Evolutionary conservation across 2,113 vertebrate genomes (phyloP).

Genomic region (Dunckerocampus dactyliophorus): DNA sequence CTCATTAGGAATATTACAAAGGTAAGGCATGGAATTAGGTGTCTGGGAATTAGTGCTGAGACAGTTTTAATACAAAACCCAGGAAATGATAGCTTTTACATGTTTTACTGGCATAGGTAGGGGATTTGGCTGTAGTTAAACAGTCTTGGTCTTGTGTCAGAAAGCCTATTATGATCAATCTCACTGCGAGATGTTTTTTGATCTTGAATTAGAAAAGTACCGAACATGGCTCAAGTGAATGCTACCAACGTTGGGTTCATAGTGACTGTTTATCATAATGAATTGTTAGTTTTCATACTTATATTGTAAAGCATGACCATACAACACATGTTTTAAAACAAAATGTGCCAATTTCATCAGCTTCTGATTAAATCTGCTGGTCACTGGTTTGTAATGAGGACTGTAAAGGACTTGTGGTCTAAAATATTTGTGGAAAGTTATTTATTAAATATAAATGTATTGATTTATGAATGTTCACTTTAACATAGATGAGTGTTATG

Average conservation of each 20-base stretch:
- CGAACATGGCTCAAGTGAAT: background rate
- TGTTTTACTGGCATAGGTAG: constrained; percentile 54
- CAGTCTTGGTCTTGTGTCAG: constrained; percentile 41
- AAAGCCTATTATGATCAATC: constrained; percentile 34
- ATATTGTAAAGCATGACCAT: too few relatives aligned
- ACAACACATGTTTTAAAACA: too few relatives aligned
- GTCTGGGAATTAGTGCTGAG: constrained; percentile 63
- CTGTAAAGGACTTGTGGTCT: too few relatives aligned
- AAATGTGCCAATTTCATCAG: too few relatives aligned
- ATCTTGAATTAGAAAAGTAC: constrained; percentile 27
- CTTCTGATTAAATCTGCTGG: too few relatives aligned
- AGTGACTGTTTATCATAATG: background rate
- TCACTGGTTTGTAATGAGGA: too few relatives aligned
- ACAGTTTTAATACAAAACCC: constrained; percentile 63
- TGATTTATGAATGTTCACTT: too few relatives aligned
- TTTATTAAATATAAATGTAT: too few relatives aligned
- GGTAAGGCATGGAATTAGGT: constrained; percentile 67
- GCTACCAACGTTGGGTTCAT: too few relatives aligned
- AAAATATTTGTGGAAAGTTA: too few relatives aligned
- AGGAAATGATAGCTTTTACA: constrained; percentile 56
- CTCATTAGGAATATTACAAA: constrained; percentile 74
- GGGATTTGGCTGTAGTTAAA: constrained; percentile 52
- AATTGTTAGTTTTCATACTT: too few relatives aligned
- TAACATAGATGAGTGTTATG: too few relatives aligned
- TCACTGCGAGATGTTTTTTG: constrained; percentile 26